Conservation (phyloP, 2,797 vertebrate genomes). For the Amblyopsis hoosieri region DNA sequence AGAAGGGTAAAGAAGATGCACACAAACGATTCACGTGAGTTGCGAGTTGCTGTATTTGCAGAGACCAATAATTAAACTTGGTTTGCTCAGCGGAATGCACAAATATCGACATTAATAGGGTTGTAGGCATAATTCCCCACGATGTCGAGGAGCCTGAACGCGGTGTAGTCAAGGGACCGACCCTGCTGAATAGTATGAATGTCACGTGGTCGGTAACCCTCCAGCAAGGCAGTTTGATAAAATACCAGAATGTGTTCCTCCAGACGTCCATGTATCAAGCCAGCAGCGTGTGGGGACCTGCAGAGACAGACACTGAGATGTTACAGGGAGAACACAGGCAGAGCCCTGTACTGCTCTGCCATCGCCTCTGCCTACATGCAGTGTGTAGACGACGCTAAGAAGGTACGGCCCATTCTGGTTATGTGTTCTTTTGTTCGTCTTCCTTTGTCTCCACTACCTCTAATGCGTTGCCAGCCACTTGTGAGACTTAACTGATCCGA, state of each 20-base stretch:
- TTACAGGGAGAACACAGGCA: constrained; percentile 83
- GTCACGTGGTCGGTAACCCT: not conserved
- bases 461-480: not conserved
- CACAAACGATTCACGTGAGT: constrained; percentile 88
- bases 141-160: too few relatives aligned
- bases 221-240: not conserved
- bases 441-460: not conserved
- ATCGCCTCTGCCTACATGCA: constrained; percentile 89
- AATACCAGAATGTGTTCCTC: constrained; percentile 15
- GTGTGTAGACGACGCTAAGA: constrained; percentile 89
- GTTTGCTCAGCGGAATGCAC: not conserved
- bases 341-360: constrained; percentile 88
- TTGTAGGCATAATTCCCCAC: too few relatives aligned
- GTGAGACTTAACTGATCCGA: not conserved
- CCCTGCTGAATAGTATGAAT: too few relatives aligned
- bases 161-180: too few relatives aligned
- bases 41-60: not conserved
- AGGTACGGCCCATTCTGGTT: constrained; percentile 68
- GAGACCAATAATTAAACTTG: not conserved
- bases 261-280: constrained; percentile 83
- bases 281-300: constrained; percentile 85
- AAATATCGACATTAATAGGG: not conserved
- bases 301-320: constrained; percentile 90
- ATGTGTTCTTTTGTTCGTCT: not conserved
- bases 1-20: constrained; percentile 88